Conservation (phyloP, 2,888 invertebrate genomes). For the Athalia cordata region DNA sequence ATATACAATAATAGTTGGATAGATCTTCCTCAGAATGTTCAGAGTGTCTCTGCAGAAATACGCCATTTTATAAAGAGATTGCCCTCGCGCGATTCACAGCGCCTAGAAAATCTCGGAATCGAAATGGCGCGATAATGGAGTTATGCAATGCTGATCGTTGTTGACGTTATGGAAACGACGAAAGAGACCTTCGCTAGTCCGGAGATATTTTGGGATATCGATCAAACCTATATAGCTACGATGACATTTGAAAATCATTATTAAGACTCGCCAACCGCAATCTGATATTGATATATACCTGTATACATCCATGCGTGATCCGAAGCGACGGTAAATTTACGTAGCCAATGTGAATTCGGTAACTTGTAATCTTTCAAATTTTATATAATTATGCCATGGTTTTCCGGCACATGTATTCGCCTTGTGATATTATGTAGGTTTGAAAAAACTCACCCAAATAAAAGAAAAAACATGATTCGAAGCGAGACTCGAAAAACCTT, state of each 20-base stretch:
- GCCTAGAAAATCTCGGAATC: too few relatives aligned
- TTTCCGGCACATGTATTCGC: too few relatives aligned
- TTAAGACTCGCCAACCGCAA: not conserved
- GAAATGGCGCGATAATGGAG: not conserved
- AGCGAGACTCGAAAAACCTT: too few relatives aligned
- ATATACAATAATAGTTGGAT: too few relatives aligned
- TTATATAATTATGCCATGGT: too few relatives aligned
- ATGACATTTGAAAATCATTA: conserved; percentile 24
- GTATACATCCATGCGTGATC: not conserved
- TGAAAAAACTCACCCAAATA: too few relatives aligned
- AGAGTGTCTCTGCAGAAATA: too few relatives aligned
- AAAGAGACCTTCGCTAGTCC: not conserved
- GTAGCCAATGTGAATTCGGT: not conserved
- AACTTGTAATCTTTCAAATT: not conserved
- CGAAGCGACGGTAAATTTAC: not conserved
- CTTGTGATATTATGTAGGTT: too few relatives aligned
- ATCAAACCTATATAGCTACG: not conserved
- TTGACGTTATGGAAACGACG: not conserved
- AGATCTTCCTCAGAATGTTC: too few relatives aligned
- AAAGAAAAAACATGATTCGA: too few relatives aligned
- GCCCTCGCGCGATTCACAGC: too few relatives aligned
- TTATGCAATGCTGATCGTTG: conserved; percentile 3
- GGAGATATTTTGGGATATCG: conserved; percentile 22
- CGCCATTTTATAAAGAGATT: too few relatives aligned
- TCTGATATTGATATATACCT: not conserved